phyloP scores from a whole-genome alignment of 1,140 invertebrate genomes.

The Zeugodacus cucurbitae region DNA sequence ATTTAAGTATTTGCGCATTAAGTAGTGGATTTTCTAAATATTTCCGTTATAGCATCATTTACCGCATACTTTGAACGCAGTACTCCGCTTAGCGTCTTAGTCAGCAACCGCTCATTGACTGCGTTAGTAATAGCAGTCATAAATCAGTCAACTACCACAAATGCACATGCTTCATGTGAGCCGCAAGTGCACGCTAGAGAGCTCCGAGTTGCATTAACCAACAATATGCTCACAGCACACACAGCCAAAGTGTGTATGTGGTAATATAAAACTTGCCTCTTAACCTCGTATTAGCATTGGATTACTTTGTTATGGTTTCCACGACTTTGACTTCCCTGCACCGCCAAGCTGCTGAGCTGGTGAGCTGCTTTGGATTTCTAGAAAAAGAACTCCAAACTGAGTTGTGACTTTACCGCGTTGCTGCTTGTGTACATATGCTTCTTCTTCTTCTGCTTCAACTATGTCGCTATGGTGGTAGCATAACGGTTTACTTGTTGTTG shows the following conservation, averaged over 20 bases:
- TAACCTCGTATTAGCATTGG: slow-evolving; percentile 37
- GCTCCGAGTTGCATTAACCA: neutral
- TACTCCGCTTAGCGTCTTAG: neutral
- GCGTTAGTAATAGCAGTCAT: neutral
- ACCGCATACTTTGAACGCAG: no score
- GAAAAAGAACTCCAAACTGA: neutral
- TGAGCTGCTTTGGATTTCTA: slow-evolving; percentile 1
- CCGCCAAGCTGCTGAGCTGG: neutral
- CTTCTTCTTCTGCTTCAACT: neutral
- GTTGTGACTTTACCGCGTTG: neutral
- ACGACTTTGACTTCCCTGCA: slow-evolving; percentile 1
- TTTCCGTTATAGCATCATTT: no score
- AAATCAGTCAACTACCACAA: slow-evolving; percentile 15
- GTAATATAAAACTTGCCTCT: slow-evolving; percentile 8
- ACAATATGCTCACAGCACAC: neutral
- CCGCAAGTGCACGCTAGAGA: neutral
- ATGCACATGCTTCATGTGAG: neutral
- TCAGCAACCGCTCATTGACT: no score
- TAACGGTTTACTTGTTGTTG: neutral
- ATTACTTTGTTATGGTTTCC: slow-evolving; percentile 34
- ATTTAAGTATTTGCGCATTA: no score
- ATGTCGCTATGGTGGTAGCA: neutral
- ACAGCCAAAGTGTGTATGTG: neutral
- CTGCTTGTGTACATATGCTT: neutral
- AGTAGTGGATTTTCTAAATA: no score